phyloP scores from a whole-genome alignment of 2,888 invertebrate genomes.

The Platycheirus albimanus region DNA sequence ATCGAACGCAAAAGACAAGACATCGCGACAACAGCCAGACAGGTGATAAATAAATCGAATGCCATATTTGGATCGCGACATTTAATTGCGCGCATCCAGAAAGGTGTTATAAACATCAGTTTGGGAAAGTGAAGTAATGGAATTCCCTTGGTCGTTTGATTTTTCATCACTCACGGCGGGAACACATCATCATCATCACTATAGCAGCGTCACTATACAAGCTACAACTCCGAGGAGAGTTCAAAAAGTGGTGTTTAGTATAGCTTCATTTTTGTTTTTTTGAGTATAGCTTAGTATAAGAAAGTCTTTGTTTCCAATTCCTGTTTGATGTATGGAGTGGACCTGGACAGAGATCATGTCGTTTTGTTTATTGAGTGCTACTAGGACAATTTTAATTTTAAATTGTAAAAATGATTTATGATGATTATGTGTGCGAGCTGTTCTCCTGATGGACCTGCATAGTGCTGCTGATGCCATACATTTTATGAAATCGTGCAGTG shows the following conservation, averaged over 20 bases:
- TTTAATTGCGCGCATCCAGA: slow-evolving; percentile 75
- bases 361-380: slow-evolving; percentile 62
- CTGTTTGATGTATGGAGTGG: slow-evolving; percentile 26
- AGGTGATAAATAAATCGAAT: slow-evolving; percentile 82
- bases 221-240: slow-evolving; percentile 11
- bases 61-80: slow-evolving; percentile 72
- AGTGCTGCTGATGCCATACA: too few relatives aligned
- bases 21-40: slow-evolving; percentile 75
- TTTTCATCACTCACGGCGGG: slow-evolving; percentile 44
- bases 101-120: slow-evolving; percentile 73
- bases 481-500: slow-evolving; percentile 35
- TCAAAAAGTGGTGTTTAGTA: slow-evolving; percentile 19
- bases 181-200: slow-evolving; percentile 35
- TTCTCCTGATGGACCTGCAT: too few relatives aligned
- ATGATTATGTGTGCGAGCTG: slow-evolving; percentile 44
- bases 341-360: slow-evolving; percentile 34
- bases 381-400: slow-evolving; percentile 64
- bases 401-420: slow-evolving; percentile 72
- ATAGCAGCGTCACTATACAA: neutral
- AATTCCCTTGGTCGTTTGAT: slow-evolving; percentile 63
- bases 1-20: slow-evolving; percentile 47
- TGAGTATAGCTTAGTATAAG: neutral
- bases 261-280: slow-evolving; percentile 23
- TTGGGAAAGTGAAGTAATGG: slow-evolving; percentile 72
- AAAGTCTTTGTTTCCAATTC: slow-evolving; percentile 19